Evolutionary conservation across 1,140 invertebrate species (phyloP), one percentile per base, ranked within the genome.

Genomic region (Orius laevigatus): DNA sequence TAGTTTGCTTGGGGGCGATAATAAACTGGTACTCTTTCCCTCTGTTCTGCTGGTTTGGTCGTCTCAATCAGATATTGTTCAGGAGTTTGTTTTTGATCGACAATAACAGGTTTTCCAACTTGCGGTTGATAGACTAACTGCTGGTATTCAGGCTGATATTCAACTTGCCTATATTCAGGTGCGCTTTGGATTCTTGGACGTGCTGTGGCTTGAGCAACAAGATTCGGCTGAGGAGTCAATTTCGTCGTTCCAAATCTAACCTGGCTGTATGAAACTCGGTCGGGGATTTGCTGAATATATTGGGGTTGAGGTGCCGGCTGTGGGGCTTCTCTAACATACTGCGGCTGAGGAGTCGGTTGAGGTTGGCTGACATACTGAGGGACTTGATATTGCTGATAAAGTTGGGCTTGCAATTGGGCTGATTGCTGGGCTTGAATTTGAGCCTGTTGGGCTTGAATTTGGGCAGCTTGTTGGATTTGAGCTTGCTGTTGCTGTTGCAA

Each of bases 1-100:
- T 25, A 25, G 8, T 25, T 25, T 25, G 25, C 3, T 25, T 25
- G 25, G 3, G 25, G 25, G 25, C 25, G 25, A 25, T 4, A 25
- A 25, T 25, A 25, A 25, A 25, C 25, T 4, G 25, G 25, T 8
- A 8, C 25, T 25, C 25, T 25, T 25, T 25, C 25, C 25, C 25
- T 25, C 25, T 25, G 25, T 25, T 25, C 25, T 16, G 14, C 40
- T 14, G 19, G 10, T 16, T 42, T 14, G 12, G 40, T 15, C 10
- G 40, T 42, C 19, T 42, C 40, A 11, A 42, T 42, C 4, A 42
- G 11, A 19, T 42, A 42, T 19, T 42, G 40, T 11, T 42, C 19
- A 11, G 40, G 40, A 42, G 40, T 42, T 42, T 42, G 40, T n/a
- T 16, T n/a, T n/a, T 38, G n/a, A 6, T 42, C 19, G 12, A 42